Conservation (phyloP, 53 echinoderm and acorn worm species). For the Temnopleurus reevesii region DNA sequence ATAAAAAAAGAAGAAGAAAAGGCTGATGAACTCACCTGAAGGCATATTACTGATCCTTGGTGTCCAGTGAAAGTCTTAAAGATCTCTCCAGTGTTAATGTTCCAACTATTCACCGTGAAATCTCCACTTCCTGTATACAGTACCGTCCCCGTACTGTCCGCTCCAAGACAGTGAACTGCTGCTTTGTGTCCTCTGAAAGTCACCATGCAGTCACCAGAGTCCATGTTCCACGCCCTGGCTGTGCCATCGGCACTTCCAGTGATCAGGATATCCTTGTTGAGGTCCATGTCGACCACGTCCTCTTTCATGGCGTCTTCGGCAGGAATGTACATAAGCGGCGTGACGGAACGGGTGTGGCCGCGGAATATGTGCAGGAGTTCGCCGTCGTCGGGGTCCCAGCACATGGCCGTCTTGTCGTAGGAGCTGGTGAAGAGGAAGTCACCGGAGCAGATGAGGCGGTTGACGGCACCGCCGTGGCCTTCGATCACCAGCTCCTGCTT, state of each 20-base stretch:
- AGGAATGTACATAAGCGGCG: conserved; percentile 98
- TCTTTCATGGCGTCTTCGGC: conserved; percentile 97
- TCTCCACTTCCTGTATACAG: conserved; percentile 91
- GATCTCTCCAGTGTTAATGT: conserved; percentile 86
- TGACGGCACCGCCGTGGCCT: conserved; percentile 88
- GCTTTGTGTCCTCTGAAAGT: conserved; percentile 90
- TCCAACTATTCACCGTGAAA: conserved; percentile 90
- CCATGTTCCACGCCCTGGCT: conserved; percentile 98
- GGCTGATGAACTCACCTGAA: conserved; percentile 74
- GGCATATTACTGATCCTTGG: conserved; percentile 83
- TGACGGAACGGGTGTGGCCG: conserved; percentile 88
- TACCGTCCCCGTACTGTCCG: conserved; percentile 87
- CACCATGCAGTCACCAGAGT: conserved; percentile 86
- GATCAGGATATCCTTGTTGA: conserved; percentile 88
- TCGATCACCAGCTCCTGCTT: conserved; percentile 74
- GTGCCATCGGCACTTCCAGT: conserved; percentile 95
- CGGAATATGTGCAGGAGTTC: conserved; percentile 97
- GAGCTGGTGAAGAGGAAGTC: conserved; percentile 97
- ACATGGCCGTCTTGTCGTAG: conserved; percentile 99
- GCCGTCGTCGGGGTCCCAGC: conserved; percentile 99
- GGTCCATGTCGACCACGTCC: conserved; percentile 92
- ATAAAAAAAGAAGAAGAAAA: background rate
- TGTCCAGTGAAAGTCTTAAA: conserved; percentile 95
- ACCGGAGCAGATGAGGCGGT: conserved; percentile 93
- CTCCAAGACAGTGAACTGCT: conserved; percentile 80